phyloP scores from a whole-genome alignment of 2,888 invertebrate genomes.

The Marronus borbonicus region DNA sequence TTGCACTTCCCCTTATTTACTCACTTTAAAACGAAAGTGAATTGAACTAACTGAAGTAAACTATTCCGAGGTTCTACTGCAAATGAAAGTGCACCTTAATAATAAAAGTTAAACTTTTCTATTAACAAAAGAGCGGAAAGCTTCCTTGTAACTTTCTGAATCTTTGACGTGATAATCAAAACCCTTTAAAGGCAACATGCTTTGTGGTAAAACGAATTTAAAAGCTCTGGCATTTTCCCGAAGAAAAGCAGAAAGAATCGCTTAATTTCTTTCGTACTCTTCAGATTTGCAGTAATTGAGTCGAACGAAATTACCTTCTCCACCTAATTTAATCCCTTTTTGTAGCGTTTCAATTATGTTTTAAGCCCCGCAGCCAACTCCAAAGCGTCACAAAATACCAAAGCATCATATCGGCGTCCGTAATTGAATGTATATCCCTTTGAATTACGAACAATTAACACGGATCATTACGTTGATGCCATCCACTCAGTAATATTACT shows the following conservation, averaged over 20 bases:
- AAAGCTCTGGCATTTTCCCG: not conserved
- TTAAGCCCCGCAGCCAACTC: not conserved
- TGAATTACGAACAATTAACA: conserved; percentile 36
- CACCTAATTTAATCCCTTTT: conserved; percentile 35
- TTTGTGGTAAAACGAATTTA: too few relatives aligned
- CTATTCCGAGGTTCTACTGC: too few relatives aligned
- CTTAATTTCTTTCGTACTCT: conserved; percentile 12
- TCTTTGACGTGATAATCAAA: too few relatives aligned
- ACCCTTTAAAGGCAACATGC: too few relatives aligned
- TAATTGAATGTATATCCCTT: conserved; percentile 44
- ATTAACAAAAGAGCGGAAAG: too few relatives aligned
- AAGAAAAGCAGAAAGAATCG: conserved; percentile 12
- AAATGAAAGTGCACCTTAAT: too few relatives aligned
- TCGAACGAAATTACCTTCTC: conserved; percentile 18
- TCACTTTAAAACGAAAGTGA: too few relatives aligned
- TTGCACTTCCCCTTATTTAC: too few relatives aligned
- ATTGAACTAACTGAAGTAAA: too few relatives aligned
- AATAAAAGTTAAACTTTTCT: too few relatives aligned
- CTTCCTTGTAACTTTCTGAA: too few relatives aligned
- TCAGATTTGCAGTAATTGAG: conserved; percentile 25
- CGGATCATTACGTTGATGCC: conserved; percentile 24
- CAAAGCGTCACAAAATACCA: not conserved
- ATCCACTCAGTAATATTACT: conserved; percentile 1
- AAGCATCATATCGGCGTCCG: conserved; percentile 17
- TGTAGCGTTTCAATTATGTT: conserved; percentile 40